phyloP scores from a whole-genome alignment of 2,113 vertebrate species.

The Sarotherodon lohbergeri region DNA sequence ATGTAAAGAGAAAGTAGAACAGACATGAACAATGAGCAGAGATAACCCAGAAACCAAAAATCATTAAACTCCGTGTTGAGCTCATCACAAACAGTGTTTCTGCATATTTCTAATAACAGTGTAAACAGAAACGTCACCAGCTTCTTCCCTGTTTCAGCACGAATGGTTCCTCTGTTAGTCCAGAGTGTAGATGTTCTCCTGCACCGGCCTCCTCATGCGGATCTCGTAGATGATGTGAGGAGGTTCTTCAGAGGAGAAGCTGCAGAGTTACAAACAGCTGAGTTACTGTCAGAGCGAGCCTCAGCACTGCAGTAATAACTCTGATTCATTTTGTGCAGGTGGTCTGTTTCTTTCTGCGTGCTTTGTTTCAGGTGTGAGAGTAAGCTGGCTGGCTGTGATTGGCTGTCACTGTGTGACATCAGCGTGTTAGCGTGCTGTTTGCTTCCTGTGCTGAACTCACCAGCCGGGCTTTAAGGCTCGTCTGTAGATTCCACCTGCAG shows the following conservation, averaged over 20 bases:
- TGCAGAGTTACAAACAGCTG: not conserved
- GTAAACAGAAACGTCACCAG: not conserved
- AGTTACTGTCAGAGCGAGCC: not conserved
- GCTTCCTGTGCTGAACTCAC: conserved; percentile 44
- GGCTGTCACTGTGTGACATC: not conserved
- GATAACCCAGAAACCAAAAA: not conserved
- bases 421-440: not conserved
- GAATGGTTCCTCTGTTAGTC: not conserved
- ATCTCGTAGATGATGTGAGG: conserved; percentile 77
- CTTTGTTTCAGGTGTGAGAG: not conserved
- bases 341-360: not conserved
- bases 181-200: conserved; percentile 76
- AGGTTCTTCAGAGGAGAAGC: conserved; percentile 69
- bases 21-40: not conserved
- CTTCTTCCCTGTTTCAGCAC: not conserved
- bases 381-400: not conserved
- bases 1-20: not conserved
- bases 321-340: not conserved
- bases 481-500: conserved; percentile 43
- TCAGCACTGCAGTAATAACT: not conserved
- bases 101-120: rapidly evolving
- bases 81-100: not conserved
- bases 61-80: not conserved
- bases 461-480: conserved; percentile 51
- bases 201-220: conserved; percentile 64